Percentiles rank a stretch among this genome's conserved stretches.
Conservation (phyloP, 2,113 vertebrate species). For the Rhea americana region DNA sequence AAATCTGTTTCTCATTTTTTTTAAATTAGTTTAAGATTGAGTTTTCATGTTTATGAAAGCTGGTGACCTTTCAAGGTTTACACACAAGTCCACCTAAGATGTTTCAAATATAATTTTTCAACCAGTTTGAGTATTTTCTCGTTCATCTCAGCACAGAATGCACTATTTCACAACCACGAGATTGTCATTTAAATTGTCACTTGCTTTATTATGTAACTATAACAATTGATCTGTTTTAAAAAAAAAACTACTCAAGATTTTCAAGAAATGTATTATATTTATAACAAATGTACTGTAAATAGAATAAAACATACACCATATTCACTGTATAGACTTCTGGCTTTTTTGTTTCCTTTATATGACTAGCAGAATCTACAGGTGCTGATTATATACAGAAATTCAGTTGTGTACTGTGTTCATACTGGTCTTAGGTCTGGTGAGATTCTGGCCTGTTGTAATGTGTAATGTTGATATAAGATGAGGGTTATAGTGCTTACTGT, state of each 20-base stretch:
- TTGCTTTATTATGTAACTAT: constrained; percentile 82
- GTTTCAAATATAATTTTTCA: constrained; percentile 67
- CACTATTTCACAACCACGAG: constrained; percentile 78
- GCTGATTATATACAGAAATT: background rate
- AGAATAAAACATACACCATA: constrained; percentile 92
- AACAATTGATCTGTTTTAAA: constrained; percentile 85
- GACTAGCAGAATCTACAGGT: background rate
- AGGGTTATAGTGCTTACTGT: background rate
- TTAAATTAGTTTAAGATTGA: constrained; percentile 35
- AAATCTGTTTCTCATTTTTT: constrained; percentile 57
- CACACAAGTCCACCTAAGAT: constrained; percentile 36
- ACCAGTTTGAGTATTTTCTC: constrained; percentile 62
- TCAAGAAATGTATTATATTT: constrained; percentile 99
- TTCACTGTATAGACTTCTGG: constrained; percentile 71
- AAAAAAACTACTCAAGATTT: constrained; percentile 88
- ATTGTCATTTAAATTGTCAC: constrained; percentile 77
- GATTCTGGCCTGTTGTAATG: background rate
- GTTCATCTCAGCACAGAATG: constrained; percentile 78
- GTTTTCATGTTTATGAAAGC: constrained; percentile 56
- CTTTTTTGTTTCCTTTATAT: constrained; percentile 15
- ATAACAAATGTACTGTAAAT: constrained; percentile 98
- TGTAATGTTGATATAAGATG: background rate
- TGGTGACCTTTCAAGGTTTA: constrained; percentile 51
- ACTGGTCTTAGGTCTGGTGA: background rate
- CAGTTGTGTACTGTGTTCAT: background rate